These are phyloP conservation scores for Morinoia aosen DNA, from an alignment of 2,888 invertebrate species.

Conservation along the genomic window DNA sequence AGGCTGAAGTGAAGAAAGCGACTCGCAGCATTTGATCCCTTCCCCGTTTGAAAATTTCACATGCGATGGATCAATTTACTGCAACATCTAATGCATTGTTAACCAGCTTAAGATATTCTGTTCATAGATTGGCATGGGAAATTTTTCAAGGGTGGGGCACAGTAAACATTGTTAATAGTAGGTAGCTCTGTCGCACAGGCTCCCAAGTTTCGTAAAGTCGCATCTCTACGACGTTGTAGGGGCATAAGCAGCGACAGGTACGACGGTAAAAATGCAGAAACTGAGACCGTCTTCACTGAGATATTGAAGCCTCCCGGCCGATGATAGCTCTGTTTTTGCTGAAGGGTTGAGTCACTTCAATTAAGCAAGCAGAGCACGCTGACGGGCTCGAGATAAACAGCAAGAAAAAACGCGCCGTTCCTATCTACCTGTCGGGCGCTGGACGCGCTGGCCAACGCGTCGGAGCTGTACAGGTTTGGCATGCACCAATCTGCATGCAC, in stretches of 20 bases:
- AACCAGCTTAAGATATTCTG: background rate
- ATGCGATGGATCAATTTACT: background rate
- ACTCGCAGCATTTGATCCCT: too few species aligned
- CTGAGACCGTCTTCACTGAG: background rate
- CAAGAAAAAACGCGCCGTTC: background rate
- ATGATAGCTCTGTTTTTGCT: constrained; percentile 11
- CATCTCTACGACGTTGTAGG: background rate
- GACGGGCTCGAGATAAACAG: background rate
- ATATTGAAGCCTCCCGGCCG: background rate
- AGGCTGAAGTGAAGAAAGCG: background rate
- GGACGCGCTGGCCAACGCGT: background rate
- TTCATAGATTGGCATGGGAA: background rate
- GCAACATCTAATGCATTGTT: background rate
- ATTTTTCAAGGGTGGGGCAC: background rate
- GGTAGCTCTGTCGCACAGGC: background rate
- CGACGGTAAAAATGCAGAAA: background rate
- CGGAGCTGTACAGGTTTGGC: background rate
- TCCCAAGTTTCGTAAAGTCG: background rate
- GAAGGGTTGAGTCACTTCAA: background rate
- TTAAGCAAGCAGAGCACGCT: background rate
- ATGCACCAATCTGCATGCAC: too few species aligned
- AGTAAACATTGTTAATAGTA: background rate
- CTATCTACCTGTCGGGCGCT: background rate
- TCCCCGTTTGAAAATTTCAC: background rate
- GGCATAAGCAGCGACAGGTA: too few species aligned